Conservation (phyloP, 1,140 invertebrate genomes). For the Cherax destructor region DNA sequence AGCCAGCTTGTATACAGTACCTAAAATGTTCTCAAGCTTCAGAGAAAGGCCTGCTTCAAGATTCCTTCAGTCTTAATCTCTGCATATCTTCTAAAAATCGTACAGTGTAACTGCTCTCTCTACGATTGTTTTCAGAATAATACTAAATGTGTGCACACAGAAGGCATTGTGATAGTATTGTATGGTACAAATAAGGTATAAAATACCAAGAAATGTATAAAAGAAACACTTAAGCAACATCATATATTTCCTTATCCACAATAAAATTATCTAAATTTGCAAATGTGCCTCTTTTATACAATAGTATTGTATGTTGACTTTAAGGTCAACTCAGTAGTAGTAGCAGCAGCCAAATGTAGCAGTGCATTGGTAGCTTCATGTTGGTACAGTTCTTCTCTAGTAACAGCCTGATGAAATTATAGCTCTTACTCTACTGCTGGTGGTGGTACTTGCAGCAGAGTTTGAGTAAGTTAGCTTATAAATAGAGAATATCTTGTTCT, state of each 20-base stretch:
- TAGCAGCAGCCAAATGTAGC: slow-evolving; percentile 22
- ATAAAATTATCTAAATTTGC: no score
- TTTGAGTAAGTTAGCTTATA: not conserved
- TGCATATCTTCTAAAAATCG: not conserved
- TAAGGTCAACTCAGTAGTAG: not conserved
- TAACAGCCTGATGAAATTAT: not conserved
- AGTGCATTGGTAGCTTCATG: slow-evolving; percentile 34
- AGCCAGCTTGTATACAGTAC: not conserved
- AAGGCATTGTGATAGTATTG: not conserved
- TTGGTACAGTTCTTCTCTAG: not conserved
- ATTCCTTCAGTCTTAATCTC: not conserved
- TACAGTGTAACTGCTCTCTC: not conserved
- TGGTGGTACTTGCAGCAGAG: not conserved
- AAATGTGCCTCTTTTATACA: no score
- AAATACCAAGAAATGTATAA: no score
- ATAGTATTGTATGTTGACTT: not conserved
- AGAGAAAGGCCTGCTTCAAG: slow-evolving; percentile 8
- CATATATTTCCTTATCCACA: no score
- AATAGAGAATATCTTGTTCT: not conserved
- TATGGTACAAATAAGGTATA: no score
- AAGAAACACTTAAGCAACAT: no score
- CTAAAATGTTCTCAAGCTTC: not conserved
- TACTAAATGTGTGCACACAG: not conserved
- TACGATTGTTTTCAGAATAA: not conserved
- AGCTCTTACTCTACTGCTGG: not conserved